Base-by-base conservation (phyloP, 1,140 invertebrate species). In the Leucophenga varia region DNA sequence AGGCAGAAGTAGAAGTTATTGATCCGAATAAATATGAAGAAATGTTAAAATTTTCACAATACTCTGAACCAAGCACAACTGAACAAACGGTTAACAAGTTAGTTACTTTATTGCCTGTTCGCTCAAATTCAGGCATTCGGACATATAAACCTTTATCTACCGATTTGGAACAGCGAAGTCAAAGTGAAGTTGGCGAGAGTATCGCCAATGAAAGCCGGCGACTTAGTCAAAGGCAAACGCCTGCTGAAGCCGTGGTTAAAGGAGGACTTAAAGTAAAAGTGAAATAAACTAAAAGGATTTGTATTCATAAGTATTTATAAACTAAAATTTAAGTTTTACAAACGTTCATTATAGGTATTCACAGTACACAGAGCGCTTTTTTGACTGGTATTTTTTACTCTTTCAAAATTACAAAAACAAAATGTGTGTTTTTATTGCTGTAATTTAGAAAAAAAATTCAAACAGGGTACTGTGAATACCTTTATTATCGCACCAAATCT, bases 21-120 rank as follows among this genome's bases (percentile, higher is more conserved):
- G 73, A 75, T 36, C 73, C 73, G 3, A 55, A 59, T 8, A 70
- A 72, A 44, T 75, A 75, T 45, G 73, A 75, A 37, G 73, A 75
- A 50, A 59, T 75, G 41, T 43, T 75, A 2, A 57, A 65, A 37
- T 64, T 58, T 9, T 71, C 72, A 0, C 69, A 71, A 35, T 65
- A 71, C 14, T 57, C 53, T 2, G 48, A 49, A 16, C 41, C 57
- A 6, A 61, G 52, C 4, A 63, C 60, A 1, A 71, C 71, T 1
- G 65, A 69, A 14, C 49, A 57, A 10, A 68, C 51, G 32, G 42
- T 52, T 5, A 68, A 71, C 38, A 54, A 55, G n/a, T 43, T 75
- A 19, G 70, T 75, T 6, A 75, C 73, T 0, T 42, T 75, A 3
- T 53, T 75, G 6, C 73, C 73, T 1, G 73, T 75, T 0, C 55